phyloP scores from a whole-genome alignment of 2,797 vertebrate genomes.

The Chrysocyon brachyurus region DNA sequence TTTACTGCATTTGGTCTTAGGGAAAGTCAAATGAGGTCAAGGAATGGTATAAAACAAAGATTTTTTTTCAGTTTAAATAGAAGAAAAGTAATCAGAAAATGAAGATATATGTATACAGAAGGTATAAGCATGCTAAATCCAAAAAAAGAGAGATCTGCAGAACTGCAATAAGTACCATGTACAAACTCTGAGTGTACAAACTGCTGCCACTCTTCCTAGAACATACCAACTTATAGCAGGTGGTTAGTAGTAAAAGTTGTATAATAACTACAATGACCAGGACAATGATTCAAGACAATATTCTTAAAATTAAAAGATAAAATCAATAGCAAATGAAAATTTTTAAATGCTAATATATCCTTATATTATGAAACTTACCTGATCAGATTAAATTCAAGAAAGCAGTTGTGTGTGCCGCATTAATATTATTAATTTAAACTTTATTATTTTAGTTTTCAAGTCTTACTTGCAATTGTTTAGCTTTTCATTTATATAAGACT shows the following conservation, averaged over 20 bases:
- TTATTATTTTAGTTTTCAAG: background rate
- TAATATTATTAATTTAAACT: background rate
- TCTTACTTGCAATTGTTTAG: background rate
- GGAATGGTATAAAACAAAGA: background rate
- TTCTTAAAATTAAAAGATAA: background rate
- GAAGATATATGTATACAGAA: background rate
- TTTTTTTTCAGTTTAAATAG: background rate
- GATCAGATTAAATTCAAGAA: background rate
- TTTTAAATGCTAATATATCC: background rate
- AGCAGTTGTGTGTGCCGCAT: background rate
- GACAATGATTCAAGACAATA: background rate
- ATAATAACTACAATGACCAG: background rate
- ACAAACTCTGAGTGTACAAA: background rate
- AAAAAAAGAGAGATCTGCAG: background rate
- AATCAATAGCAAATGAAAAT: background rate
- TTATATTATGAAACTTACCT: background rate
- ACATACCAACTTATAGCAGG: background rate
- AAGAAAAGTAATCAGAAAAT: background rate
- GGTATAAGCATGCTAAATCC: background rate
- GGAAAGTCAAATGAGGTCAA: background rate
- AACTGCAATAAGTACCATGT: background rate
- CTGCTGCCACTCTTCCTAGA: background rate
- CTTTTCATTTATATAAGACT: background rate
- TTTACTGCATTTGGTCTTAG: background rate
- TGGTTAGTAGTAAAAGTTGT: background rate